These are phyloP conservation scores for Micropoecilia bifurca DNA, from an alignment of 2,797 vertebrate species.

Conservation along the genomic window DNA sequence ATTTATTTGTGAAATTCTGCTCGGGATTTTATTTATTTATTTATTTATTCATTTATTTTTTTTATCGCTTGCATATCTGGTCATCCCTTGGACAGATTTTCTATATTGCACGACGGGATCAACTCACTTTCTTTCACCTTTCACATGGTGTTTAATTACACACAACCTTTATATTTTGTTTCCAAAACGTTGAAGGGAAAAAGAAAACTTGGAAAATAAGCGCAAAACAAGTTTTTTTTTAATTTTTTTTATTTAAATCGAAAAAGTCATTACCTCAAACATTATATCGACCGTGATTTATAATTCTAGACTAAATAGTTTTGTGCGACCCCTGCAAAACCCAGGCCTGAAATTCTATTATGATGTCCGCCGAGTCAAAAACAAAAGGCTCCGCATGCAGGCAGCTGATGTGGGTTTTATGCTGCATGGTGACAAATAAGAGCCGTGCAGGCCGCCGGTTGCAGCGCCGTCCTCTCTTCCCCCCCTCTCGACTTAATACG, in stretches of 20 bases:
- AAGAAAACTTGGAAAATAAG: too few relatives aligned
- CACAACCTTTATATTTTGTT: slow-evolving; percentile 3
- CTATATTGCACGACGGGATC: slow-evolving; percentile 32
- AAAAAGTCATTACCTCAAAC: too few relatives aligned
- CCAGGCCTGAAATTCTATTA: background rate
- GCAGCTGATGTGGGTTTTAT: slow-evolving; percentile 64
- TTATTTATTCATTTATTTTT: too few relatives aligned
- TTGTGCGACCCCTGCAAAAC: background rate
- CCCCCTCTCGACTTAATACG: slow-evolving; percentile 85
- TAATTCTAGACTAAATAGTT: background rate
- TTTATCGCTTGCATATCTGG: background rate
- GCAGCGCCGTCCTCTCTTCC: slow-evolving; percentile 29
- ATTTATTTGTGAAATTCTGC: background rate
- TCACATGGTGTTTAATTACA: slow-evolving; percentile 1
- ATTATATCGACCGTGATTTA: background rate
- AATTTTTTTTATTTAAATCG: too few relatives aligned
- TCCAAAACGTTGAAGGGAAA: slow-evolving; percentile 1
- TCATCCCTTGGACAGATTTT: background rate
- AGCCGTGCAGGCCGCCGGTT: slow-evolving; percentile 80
- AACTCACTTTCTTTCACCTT: slow-evolving; percentile 25
- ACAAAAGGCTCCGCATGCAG: slow-evolving; percentile 31
- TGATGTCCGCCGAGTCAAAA: slow-evolving; percentile 5
- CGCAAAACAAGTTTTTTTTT: too few relatives aligned
- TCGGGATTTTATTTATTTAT: background rate
- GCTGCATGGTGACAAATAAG: slow-evolving; percentile 73